These are phyloP conservation scores for Diachasmimorpha longicaudata DNA, from an alignment of 1,140 invertebrate genomes.

Conservation along the genomic window DNA sequence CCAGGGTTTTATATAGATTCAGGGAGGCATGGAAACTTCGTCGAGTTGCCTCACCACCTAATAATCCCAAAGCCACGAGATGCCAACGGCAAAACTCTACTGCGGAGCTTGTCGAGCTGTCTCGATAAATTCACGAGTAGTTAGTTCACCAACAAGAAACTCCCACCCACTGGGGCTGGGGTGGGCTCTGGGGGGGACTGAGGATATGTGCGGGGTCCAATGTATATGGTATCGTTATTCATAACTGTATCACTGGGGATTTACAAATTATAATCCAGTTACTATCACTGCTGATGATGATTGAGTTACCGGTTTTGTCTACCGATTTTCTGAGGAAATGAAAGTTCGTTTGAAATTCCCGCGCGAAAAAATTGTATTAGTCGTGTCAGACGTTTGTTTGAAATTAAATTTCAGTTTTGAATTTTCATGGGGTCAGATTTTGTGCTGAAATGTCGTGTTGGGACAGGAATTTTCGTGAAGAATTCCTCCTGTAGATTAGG, in stretches of 20 bases:
- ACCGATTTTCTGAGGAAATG: neutral
- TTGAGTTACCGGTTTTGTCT: neutral
- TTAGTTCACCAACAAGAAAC: conserved; percentile 58
- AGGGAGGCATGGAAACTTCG: conserved; percentile 5
- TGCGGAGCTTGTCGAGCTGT: conserved; percentile 27
- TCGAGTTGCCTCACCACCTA: conserved; percentile 13
- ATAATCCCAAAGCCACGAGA: conserved; percentile 17
- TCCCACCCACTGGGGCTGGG: conserved; percentile 27
- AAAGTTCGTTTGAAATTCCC: too few relatives aligned
- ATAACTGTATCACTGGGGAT: neutral
- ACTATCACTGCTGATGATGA: neutral
- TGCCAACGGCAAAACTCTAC: conserved; percentile 33
- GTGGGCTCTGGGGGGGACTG: neutral
- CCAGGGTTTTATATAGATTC: neutral
- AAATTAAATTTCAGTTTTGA: too few relatives aligned
- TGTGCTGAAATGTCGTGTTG: too few relatives aligned
- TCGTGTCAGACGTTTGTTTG: too few relatives aligned
- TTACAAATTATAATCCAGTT: neutral
- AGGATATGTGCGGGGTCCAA: neutral
- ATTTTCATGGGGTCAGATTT: too few relatives aligned
- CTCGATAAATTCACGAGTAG: conserved; percentile 59
- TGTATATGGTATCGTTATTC: neutral
- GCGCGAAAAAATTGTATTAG: too few relatives aligned
- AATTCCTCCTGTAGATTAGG: too few relatives aligned
- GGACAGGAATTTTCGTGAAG: too few relatives aligned